Evolutionary conservation across 2,113 vertebrate species (phyloP).

Genomic region (Pomatostomus ruficeps): DNA sequence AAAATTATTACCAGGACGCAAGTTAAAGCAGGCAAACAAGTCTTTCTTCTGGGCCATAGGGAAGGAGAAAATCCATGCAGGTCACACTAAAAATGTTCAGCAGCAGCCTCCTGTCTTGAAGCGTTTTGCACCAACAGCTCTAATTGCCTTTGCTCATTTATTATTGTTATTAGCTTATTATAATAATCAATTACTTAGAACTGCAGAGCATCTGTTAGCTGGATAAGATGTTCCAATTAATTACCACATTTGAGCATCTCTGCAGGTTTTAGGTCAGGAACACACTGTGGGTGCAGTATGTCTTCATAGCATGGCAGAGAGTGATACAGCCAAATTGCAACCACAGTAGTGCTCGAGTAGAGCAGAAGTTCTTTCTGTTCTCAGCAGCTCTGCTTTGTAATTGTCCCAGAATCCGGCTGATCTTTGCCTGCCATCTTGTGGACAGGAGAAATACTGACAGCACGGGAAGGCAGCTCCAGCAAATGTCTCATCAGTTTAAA

Average conservation of each 20-base stretch:
- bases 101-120: background rate
- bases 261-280: background rate
- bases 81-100: background rate
- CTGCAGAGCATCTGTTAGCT: background rate
- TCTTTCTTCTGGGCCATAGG: background rate
- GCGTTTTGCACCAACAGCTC: background rate
- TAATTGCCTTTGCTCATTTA: background rate
- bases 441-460: conserved; percentile 9
- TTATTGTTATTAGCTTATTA: background rate
- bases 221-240: background rate
- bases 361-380: conserved; percentile 3
- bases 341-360: conserved; percentile 15
- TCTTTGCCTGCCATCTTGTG: conserved; percentile 76
- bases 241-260: background rate
- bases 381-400: background rate
- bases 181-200: background rate
- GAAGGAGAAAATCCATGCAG: background rate
- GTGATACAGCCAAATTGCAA: conserved; percentile 34
- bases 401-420: conserved; percentile 9
- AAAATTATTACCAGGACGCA: background rate
- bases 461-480: background rate
- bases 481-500: background rate
- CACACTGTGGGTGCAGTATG: conserved; percentile 16
- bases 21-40: background rate
- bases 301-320: conserved; percentile 48